Base-by-base conservation (phyloP, 2,113 vertebrate genomes). In the Canis aureus region DNA sequence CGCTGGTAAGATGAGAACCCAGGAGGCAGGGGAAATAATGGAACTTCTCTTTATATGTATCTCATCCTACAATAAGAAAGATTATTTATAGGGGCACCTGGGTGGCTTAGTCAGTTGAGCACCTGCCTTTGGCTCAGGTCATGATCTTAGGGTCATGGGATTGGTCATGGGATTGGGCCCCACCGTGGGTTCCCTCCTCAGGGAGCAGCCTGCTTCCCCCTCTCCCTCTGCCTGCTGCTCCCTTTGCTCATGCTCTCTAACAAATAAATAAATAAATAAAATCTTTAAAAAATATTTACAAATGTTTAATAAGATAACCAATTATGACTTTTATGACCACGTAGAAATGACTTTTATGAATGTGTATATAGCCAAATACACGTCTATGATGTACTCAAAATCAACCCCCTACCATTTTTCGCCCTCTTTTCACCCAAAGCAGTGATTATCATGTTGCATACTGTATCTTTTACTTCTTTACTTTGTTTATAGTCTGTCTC, bases 241-340 rank as follows among this genome's bases (percentile, higher is more conserved):
- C 43, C 43, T 43, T 43, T 43, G 43, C 43, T 43, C 43, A 43
- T 43, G 43, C 43, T 43, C 43, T 43, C 43, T 43, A 43, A 43
- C 6, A 43, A 43, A 43, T 43, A 43, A 43, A 43, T 43, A 43
- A 43, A 43, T 43, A 43, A 43, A 43, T 43, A 43, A 43, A 43
- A 43, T 43, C 5, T 43, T 43, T 43, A 43, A 43, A 43, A 43
- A 43, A 43, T 82, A 66, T 59, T 57, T 69, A 59, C 64, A 12
- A 66, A 66, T 13, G n/a, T 43, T n/a, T 87, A 55, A 10, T 15
- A 57, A 64, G 38, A 85, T 76, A 53, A 90, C 32, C 59, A 55
- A 62, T 85, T 89, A 89, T 73, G 51, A 85, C 20, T 91, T 74
- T 94, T 67, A 91, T 83, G 69, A n/a, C 19, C 55, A 69, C 57